Conservation (phyloP, 2,113 vertebrate species). For the Ahaetulla prasina region DNA sequence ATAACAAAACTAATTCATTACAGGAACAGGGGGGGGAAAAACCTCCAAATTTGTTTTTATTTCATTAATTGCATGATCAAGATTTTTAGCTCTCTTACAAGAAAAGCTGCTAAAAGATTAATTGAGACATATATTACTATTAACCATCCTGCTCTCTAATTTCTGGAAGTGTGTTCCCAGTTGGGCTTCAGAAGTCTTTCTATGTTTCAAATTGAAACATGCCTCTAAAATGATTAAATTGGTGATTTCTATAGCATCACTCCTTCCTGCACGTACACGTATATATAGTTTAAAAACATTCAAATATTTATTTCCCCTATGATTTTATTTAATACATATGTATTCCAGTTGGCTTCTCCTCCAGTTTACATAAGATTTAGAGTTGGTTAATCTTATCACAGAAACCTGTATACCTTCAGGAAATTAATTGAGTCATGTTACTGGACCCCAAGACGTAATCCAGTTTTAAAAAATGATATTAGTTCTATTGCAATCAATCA, state of each 20-base stretch:
- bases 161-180: not conserved
- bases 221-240: not conserved
- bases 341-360: not conserved
- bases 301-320: not conserved
- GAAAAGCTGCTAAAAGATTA: not conserved
- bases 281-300: not conserved
- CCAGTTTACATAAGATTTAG: not conserved
- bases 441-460: not conserved
- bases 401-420: not conserved
- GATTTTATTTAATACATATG: not conserved
- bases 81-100: not conserved
- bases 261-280: not conserved
- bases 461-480: accelerated
- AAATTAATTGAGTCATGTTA: not conserved
- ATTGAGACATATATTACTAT: not conserved
- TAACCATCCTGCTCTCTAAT: not conserved
- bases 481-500: not conserved
- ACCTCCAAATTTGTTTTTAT: not conserved
- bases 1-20: not conserved
- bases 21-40: not conserved
- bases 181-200: not conserved
- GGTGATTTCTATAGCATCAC: not conserved
- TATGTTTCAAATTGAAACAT: not conserved
- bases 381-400: not conserved
- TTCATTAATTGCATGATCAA: not conserved